Conservation (phyloP, 1,140 invertebrate genomes). For the Cotesia glomerata region DNA sequence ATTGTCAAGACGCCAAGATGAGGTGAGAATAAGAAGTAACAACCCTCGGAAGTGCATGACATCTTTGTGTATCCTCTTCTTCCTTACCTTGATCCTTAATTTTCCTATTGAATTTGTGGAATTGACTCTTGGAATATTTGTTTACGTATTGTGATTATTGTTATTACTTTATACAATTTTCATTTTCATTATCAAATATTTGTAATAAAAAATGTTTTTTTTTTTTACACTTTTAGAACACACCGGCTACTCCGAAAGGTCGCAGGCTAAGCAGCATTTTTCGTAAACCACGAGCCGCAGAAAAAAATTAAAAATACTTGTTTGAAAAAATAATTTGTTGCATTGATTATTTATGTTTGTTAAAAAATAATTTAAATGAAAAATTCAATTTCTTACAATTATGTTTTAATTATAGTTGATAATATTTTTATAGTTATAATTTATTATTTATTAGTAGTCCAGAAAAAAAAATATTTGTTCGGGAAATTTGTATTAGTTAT, state of each 20-base stretch:
- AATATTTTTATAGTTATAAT: slow-evolving; percentile 3
- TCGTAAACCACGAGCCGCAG: slow-evolving; percentile 38
- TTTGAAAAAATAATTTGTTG: neutral
- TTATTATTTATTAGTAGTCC: neutral
- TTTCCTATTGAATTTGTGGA: neutral
- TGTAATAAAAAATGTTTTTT: neutral
- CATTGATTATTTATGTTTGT: slow-evolving; percentile 15
- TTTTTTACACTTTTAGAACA: slow-evolving; percentile 44
- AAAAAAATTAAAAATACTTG: slow-evolving; percentile 2
- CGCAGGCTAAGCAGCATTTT: slow-evolving; percentile 49
- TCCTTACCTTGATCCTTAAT: neutral
- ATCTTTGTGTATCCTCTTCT: neutral
- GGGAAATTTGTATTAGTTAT: too few species aligned
- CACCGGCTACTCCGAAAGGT: slow-evolving; percentile 43
- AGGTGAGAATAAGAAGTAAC: slow-evolving; percentile 22
- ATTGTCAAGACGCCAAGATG: slow-evolving; percentile 33
- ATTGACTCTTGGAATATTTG: neutral
- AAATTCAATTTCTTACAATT: slow-evolving; percentile 26
- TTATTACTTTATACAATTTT: neutral
- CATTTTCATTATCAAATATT: neutral
- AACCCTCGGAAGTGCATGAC: neutral
- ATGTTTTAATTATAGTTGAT: slow-evolving; percentile 17
- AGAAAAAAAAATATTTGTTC: too few species aligned
- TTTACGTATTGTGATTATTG: slow-evolving; percentile 18
- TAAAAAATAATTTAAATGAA: slow-evolving; percentile 5